Evolutionary conservation across 1,140 invertebrate genomes (phyloP).

Genomic region (Solenopsis fugax): DNA sequence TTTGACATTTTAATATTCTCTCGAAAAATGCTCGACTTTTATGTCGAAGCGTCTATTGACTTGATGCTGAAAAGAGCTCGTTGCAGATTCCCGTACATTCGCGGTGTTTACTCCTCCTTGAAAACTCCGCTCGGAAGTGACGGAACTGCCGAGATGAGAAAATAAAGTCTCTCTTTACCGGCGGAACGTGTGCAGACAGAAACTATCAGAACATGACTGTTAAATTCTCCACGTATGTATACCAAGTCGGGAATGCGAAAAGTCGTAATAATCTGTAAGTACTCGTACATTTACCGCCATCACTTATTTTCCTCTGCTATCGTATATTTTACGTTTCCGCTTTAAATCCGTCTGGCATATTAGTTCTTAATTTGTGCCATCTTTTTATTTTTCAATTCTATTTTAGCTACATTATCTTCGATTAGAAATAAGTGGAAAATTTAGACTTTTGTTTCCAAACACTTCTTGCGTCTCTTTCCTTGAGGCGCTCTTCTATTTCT

Average conservation of each 20-base stretch:
- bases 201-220: slow-evolving; percentile 12
- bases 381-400: not conserved
- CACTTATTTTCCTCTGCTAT: not conserved
- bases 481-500: not conserved
- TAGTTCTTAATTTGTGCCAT: not conserved
- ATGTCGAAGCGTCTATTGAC: slow-evolving; percentile 56
- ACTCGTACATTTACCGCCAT: not conserved
- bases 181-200: slow-evolving; percentile 3
- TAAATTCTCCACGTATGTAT: not conserved
- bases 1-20: slow-evolving; percentile 57
- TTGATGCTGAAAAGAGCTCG: slow-evolving; percentile 23
- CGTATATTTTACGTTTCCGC: not conserved
- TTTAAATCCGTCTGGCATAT: not conserved
- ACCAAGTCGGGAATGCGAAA: not conserved
- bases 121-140: slow-evolving; percentile 34
- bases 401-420: not conserved
- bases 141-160: slow-evolving; percentile 35
- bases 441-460: not conserved
- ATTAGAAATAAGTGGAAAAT: not conserved
- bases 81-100: slow-evolving; percentile 34
- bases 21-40: slow-evolving; percentile 20
- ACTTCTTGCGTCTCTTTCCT: not conserved
- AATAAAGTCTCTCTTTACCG: slow-evolving; percentile 32
- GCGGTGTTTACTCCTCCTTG: slow-evolving; percentile 33
- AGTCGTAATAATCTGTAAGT: slow-evolving; percentile 22